Conservation (phyloP, 2,888 invertebrate species). For the Epinotia brunnichana region DNA sequence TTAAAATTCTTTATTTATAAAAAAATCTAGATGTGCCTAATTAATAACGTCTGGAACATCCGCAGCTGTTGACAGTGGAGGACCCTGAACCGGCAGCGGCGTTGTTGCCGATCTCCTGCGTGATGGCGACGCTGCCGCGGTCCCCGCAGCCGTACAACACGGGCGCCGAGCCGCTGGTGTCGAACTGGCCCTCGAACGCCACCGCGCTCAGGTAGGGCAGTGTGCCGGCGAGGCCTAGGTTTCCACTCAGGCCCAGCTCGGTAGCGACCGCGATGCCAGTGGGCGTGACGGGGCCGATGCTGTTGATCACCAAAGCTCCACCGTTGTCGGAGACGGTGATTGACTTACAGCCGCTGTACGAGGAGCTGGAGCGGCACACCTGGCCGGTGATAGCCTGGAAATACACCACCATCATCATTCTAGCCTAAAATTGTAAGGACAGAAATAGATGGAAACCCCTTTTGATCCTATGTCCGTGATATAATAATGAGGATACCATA, state of each 20-base stretch:
- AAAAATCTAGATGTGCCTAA: neutral
- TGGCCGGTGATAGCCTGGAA: slow-evolving; percentile 15
- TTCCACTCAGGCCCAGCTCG: slow-evolving; percentile 7
- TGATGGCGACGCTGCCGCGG: slow-evolving; percentile 34
- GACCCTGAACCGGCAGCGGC: neutral
- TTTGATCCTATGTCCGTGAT: too few species aligned
- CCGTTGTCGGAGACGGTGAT: slow-evolving; percentile 27
- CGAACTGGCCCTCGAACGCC: slow-evolving; percentile 45
- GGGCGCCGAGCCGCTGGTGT: slow-evolving; percentile 11
- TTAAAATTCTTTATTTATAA: neutral
- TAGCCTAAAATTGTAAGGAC: too few species aligned
- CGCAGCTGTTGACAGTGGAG: slow-evolving; percentile 15
- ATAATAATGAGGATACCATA: too few species aligned
- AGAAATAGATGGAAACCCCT: too few species aligned
- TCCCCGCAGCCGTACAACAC: slow-evolving; percentile 35
- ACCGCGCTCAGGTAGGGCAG: slow-evolving; percentile 46
- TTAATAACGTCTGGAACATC: slow-evolving; percentile 2
- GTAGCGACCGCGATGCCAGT: slow-evolving; percentile 54
- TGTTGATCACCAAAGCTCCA: slow-evolving; percentile 11
- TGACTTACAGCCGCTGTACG: slow-evolving; percentile 2
- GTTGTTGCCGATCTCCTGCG: slow-evolving; percentile 20
- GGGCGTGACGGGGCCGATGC: slow-evolving; percentile 28
- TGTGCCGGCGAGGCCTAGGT: neutral
- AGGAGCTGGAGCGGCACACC: neutral
- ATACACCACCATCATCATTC: neutral